Base-by-base conservation (phyloP, 2,113 vertebrate genomes). In the Thalassoma bifasciatum region DNA sequence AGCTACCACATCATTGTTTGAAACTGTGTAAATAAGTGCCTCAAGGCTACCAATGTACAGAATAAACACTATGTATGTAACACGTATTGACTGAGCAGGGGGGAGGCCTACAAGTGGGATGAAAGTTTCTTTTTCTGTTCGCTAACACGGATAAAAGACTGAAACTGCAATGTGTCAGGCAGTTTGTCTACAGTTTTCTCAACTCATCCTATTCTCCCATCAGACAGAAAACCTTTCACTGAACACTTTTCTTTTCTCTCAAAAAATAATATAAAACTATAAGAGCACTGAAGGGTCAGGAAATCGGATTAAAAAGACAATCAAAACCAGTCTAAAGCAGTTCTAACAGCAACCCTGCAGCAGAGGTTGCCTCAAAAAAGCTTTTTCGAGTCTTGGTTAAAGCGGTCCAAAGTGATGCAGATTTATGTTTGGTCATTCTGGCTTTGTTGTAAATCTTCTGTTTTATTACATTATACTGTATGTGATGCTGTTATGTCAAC, bases 101-200 rank as follows among this genome's bases (percentile, higher is more conserved):
- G n/a, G 38, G 57, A 46, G n/a, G 51, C 16, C 56, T 77, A 60
- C 22, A 64, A 26, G 49, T 54, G 49, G 54, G 26, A 59, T 24
- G 17, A 24, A 53, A 4, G 11, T 34, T 30, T 42, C 4, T 63
- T 44, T 70, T 56, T 40, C 17, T 34, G 53, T 42, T n/a, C 59
- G n/a, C 40, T 12, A 57, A 36, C 57, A 19, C 30, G 42, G 30
- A 34, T 42, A 36, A 62, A 54, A 59, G n/a, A 72, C 10, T 44
- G 36, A 10, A 23, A 40, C 2, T 59, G 46, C 51, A 47, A 62
- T 36, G 44, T 24, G 19, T 21, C 53, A 11, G 57, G 44, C 5
- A 30, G 26, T 46, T 54, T n/a, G 19, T 64, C 36, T 65, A 19
- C 13, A 44, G 17, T 46, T 17, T 22, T 14, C 21, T 42, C 49